Evolutionary conservation across 2,113 vertebrate genomes (phyloP), one percentile per base, ranked within the genome.

Genomic region (Bathybates hornii): DNA sequence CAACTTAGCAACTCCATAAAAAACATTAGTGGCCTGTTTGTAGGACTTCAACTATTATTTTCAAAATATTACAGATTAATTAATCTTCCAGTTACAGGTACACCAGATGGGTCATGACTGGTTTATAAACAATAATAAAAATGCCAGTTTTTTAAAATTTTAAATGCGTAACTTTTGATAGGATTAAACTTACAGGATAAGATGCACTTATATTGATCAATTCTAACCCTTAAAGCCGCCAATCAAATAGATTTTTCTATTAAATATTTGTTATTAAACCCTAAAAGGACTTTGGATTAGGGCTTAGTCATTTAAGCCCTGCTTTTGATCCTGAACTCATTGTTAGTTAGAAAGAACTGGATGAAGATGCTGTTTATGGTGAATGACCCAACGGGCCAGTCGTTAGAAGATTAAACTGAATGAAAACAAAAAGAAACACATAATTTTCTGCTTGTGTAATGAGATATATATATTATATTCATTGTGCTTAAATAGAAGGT

Each of bases 1-100:
- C 34, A 41, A 21, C 0, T 38, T 13, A 0, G 19, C 10, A 38
- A 34, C 61, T 1, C 34, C 34, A 1, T 68, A 38, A 21, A 38
- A 21, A 9, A 32, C 27, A 68, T 38, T 41, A 68, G 4, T 41
- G 19, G 34, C 6, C 34, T 68, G 63, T 68, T 68, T 68, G 34
- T 7, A 68, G 6, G 34, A 11, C 36, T 68, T 19, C 63, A 68
- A 1, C 10, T 41, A 68, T 21, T 68, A 14, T 14, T 68, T 41
- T 21, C 36, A 61, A 3, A 57, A 27, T 27, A 68, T 41, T 2
- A 41, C 29, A 61, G 57, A 34, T 41, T 68, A 9, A 68, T 41
- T 7, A 1, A 66, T 0, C 17, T 66, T 5, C 3, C 34, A 38
- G 61, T 68, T 68, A 68, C 36, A 38, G 11, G 0, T 68, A 21